Base-by-base conservation (phyloP, 1,140 invertebrate species). In the Caenorhabditis inopinata region DNA sequence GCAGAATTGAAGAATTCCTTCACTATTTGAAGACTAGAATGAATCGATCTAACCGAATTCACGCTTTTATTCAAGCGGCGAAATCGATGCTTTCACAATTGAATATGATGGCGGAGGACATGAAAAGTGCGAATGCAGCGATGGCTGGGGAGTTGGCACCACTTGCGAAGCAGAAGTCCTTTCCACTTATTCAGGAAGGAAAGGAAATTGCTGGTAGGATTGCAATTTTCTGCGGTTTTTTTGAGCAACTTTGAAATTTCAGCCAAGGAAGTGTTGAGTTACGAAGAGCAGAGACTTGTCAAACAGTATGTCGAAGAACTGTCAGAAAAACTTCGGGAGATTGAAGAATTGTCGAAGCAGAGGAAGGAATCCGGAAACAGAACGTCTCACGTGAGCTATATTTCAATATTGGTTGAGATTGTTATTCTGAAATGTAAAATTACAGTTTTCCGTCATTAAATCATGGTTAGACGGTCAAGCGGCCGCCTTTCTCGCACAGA, bases 101-200 rank as follows among this genome's bases (percentile, higher is more conserved):
- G 18, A 74, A 78, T 27, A 81, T 85, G 81, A 88, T 88, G 87
- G 51, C 42, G 7, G 62, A 74, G 38, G 81, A 84, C 77, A 74
- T 84, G 75, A 23, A 79, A 47, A 83, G 83, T 58, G 86, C 86
- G 29, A 85, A 81, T 74, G 84, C 80, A 9, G 80, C 87, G 25
- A 85, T 88, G 75, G 87, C 87, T 7, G 87, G 85, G 32, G 87
- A 88, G 76, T 51, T 88, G 21, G 86, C 80, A 6, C 85, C 85
- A n/a, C 68, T 86, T 12, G 85, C 85, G 2, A 75, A 79, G 74
- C 84, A 87, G 38, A 86, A 86, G 58, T 82, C 82, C 14, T 53
- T 46, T 21, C 46, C 83, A 6, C 25, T 87, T 4, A 87, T 88
- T 35, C 81, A 87, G 6, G 86, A 87, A 68, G 86, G 87, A 27